Conservation (phyloP, 2,888 invertebrate species). For the Apamea monoglypha region DNA sequence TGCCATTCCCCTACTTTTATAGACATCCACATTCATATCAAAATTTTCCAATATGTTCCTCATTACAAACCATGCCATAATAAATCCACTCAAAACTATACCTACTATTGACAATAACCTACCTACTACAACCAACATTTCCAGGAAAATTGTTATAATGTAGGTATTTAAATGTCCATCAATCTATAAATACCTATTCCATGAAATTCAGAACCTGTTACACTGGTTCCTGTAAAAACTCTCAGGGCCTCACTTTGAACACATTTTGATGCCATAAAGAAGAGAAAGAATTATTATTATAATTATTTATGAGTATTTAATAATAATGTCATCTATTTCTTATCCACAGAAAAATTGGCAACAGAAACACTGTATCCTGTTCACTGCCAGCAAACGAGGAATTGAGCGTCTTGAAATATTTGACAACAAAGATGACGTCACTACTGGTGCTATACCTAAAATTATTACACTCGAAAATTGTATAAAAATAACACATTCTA, state of each 20-base stretch:
- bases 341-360: constrained; percentile 95
- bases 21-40: not conserved
- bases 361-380: constrained; percentile 94
- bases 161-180: constrained; percentile 1
- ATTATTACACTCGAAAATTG: constrained; percentile 97
- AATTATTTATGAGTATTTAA: not conserved
- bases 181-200: not conserved
- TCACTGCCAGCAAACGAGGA: constrained; percentile 95
- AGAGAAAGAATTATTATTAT: not conserved
- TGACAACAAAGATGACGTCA: constrained; percentile 94
- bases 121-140: not conserved
- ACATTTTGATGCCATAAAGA: not conserved
- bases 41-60: not conserved
- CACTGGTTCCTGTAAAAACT: not conserved
- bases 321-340: constrained; percentile 1
- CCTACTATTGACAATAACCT: not conserved
- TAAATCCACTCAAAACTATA: not conserved
- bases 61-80: not conserved
- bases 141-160: constrained; percentile 32
- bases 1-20: not conserved
- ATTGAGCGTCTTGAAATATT: constrained; percentile 96
- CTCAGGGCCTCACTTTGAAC: not conserved
- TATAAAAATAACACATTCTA: constrained; percentile 94
- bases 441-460: constrained; percentile 91
- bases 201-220: not conserved